Evolutionary conservation across 2,113 vertebrate genomes (phyloP).

Genomic region (Dicentrarchus labrax): DNA sequence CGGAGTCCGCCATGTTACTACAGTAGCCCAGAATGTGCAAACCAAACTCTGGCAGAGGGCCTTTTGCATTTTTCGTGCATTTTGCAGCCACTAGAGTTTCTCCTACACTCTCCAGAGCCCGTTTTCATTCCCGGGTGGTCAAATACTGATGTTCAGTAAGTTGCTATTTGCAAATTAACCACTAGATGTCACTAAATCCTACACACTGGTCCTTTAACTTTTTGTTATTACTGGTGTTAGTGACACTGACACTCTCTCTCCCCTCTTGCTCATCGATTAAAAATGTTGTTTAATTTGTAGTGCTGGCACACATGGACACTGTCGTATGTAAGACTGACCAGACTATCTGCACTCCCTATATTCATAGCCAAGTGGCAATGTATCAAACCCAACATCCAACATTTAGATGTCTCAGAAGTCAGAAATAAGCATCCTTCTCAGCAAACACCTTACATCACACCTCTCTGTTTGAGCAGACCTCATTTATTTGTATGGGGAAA

Average conservation of each 20-base stretch:
- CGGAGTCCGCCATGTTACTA: no score
- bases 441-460: conserved; percentile 66
- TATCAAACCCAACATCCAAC: conserved; percentile 27
- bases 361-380: conserved; percentile 10
- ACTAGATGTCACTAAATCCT: no score
- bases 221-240: not conserved
- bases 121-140: no score
- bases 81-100: no score
- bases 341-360: not conserved
- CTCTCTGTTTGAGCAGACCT: conserved; percentile 40
- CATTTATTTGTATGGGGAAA: conserved; percentile 69
- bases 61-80: no score
- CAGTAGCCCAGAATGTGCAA: no score
- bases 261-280: not conserved
- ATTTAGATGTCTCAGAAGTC: conserved; percentile 11
- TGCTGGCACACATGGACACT: not conserved
- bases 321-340: not conserved
- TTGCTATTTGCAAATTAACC: no score
- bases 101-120: no score
- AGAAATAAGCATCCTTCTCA: conserved; percentile 20
- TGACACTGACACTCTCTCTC: not conserved
- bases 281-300: not conserved
- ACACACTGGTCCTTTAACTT: not conserved
- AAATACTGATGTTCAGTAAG: no score
- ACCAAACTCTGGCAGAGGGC: no score